phyloP scores from a whole-genome alignment of 2,797 vertebrate species.

The Sternarchorhynchus goeldii region DNA sequence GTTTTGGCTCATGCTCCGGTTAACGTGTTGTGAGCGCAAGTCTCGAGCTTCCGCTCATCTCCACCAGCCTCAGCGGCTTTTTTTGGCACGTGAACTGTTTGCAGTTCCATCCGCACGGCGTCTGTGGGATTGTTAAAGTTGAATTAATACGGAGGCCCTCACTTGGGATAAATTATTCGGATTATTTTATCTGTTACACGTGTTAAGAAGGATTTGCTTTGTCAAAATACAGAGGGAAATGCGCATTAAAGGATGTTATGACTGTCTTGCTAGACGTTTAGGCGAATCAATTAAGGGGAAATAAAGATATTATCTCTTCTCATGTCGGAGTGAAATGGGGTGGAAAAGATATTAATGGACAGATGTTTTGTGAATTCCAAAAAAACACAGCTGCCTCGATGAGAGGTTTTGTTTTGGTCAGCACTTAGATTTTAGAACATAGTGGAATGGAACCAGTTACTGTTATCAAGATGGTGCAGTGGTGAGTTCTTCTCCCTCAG shows the following conservation, averaged over 20 bases:
- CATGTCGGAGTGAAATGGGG: conserved; percentile 1
- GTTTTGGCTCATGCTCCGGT: no score
- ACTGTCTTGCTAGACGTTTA: conserved; percentile 32
- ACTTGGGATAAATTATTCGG: conserved; percentile 15
- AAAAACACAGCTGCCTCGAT: conserved; percentile 13
- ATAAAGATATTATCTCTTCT: conserved; percentile 28
- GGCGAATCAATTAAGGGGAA: conserved; percentile 40
- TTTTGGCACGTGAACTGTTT: no score
- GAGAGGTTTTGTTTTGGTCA: conserved; percentile 2
- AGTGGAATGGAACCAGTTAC: not conserved
- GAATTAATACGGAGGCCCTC: not conserved
- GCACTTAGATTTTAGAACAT: conserved; percentile 16
- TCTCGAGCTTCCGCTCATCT: no score
- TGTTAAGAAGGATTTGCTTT: conserved; percentile 21
- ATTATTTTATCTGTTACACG: conserved; percentile 34
- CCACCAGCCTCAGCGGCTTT: no score
- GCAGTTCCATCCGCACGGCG: not conserved
- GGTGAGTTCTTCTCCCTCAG: not conserved
- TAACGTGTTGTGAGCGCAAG: no score
- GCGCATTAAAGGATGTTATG: conserved; percentile 35
- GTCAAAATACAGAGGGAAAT: conserved; percentile 21
- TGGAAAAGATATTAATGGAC: conserved; percentile 9
- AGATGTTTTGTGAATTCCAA: conserved; percentile 19
- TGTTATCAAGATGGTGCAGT: not conserved
- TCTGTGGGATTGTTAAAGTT: not conserved